Percentiles rank a stretch among this genome's conserved stretches.
Evolutionary conservation across 2,888 invertebrate genomes (phyloP).

Genomic region (Oscheius sp.): DNA sequence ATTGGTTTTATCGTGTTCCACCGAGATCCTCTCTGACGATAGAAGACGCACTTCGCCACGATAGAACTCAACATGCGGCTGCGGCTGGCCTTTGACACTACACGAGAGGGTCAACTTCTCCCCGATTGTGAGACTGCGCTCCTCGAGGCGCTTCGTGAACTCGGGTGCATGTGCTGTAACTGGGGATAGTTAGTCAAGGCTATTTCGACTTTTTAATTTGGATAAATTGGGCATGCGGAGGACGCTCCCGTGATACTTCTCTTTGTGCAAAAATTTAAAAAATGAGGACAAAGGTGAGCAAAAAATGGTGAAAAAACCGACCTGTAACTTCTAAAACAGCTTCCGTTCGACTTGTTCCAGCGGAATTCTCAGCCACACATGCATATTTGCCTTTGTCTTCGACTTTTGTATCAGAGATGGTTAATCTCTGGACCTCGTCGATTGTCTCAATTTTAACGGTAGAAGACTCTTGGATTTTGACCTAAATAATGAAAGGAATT

Average conservation of each 20-base stretch:
- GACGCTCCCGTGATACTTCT: conserved; percentile 16
- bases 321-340: conserved; percentile 61
- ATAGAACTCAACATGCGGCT: conserved; percentile 68
- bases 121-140: conserved; percentile 57
- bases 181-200: conserved; percentile 25
- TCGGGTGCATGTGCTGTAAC: conserved; percentile 64
- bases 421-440: conserved; percentile 61
- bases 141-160: conserved; percentile 66
- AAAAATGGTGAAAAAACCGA: conserved; percentile 27
- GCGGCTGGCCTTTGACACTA: conserved; percentile 65
- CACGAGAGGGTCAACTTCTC: conserved; percentile 68
- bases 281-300: background rate
- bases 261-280: background rate
- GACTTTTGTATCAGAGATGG: conserved; percentile 58
- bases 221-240: background rate
- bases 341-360: conserved; percentile 62
- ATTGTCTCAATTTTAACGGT: conserved; percentile 38
- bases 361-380: conserved; percentile 66
- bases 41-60: conserved; percentile 49
- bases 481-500: conserved; percentile 6
- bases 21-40: conserved; percentile 44
- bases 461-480: conserved; percentile 21
- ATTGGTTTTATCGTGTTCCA: conserved; percentile 66
- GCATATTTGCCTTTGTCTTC: conserved; percentile 57
- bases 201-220: background rate